These are phyloP conservation scores for Sminthurinus aureus DNA, from an alignment of 2,888 invertebrate genomes.

Conservation along the genomic window DNA sequence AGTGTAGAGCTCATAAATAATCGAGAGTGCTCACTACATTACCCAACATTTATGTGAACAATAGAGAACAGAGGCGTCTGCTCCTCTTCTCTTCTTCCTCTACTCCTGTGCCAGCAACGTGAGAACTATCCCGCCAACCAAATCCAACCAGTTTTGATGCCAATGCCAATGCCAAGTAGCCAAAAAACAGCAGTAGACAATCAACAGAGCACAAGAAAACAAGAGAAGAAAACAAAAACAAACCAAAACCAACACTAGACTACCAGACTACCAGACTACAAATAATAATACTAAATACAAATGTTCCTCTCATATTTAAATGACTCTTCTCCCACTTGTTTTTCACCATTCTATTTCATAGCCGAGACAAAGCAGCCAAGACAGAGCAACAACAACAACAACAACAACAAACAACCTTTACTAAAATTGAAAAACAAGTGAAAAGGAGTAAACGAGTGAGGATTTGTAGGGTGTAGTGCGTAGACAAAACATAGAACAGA, in stretches of 20 bases:
- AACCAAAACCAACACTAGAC: neutral
- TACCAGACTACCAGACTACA: neutral
- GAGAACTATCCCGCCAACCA: neutral
- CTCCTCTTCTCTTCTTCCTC: neutral
- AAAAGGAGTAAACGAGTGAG: neutral
- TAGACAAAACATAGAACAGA: too few species aligned
- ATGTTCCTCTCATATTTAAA: neutral
- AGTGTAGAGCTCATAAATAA: constrained; percentile 15
- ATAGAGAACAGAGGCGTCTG: neutral
- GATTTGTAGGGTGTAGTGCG: neutral
- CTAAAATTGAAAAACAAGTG: neutral
- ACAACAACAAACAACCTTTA: neutral
- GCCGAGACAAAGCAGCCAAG: too few species aligned
- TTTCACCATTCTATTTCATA: too few species aligned
- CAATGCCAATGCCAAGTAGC: too few species aligned
- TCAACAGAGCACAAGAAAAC: too few species aligned
- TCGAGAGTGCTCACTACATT: constrained; percentile 18
- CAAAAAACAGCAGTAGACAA: too few species aligned
- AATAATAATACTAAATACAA: neutral
- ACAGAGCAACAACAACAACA: neutral
- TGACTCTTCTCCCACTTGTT: neutral
- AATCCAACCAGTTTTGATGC: too few species aligned
- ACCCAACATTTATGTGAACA: constrained; percentile 14
- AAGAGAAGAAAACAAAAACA: neutral
- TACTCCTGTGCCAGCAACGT: neutral